Conservation (phyloP, 1,140 invertebrate genomes). For the Drosophila eugracilis region DNA sequence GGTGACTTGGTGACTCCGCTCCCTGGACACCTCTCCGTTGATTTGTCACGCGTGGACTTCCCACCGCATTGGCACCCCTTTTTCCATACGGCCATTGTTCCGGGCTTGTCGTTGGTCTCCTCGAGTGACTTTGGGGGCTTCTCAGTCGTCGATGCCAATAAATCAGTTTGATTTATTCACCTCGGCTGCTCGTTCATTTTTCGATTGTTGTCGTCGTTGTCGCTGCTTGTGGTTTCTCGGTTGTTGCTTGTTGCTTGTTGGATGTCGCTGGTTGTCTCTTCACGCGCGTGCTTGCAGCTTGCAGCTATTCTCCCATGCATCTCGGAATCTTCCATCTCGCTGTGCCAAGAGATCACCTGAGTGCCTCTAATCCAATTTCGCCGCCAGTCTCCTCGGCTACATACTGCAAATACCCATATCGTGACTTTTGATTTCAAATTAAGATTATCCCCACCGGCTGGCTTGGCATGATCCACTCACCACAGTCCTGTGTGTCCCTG, state of each 20-base stretch:
- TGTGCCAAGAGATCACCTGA: slow-evolving; percentile 53
- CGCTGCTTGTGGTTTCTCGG: slow-evolving; percentile 34
- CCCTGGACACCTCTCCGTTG: slow-evolving; percentile 16
- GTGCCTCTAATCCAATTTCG: slow-evolving; percentile 62
- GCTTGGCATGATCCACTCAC: not conserved
- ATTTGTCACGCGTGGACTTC: slow-evolving; percentile 61
- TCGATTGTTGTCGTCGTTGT: slow-evolving; percentile 66
- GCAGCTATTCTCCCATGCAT: slow-evolving; percentile 44
- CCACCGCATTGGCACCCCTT: slow-evolving; percentile 27
- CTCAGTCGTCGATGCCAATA: slow-evolving; percentile 68
- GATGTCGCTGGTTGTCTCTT: slow-evolving; percentile 55
- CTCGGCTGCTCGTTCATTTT: slow-evolving; percentile 57
- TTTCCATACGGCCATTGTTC: slow-evolving; percentile 47
- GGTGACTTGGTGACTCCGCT: slow-evolving; percentile 13
- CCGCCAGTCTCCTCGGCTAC: slow-evolving; percentile 25
- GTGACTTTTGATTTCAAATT: slow-evolving; percentile 81
- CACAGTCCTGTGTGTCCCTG: slow-evolving; percentile 14
- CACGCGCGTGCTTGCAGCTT: slow-evolving; percentile 54
- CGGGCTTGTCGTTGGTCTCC: slow-evolving; percentile 18
- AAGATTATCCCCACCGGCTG: slow-evolving; percentile 52
- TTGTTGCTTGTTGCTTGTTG: slow-evolving; percentile 43
- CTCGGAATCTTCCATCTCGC: slow-evolving; percentile 32
- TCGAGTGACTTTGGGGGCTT: slow-evolving; percentile 39
- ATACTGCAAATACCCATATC: slow-evolving; percentile 69
- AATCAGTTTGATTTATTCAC: slow-evolving; percentile 82